phyloP scores from a whole-genome alignment of 1,140 invertebrate genomes.

The Heliconius hermathena region DNA sequence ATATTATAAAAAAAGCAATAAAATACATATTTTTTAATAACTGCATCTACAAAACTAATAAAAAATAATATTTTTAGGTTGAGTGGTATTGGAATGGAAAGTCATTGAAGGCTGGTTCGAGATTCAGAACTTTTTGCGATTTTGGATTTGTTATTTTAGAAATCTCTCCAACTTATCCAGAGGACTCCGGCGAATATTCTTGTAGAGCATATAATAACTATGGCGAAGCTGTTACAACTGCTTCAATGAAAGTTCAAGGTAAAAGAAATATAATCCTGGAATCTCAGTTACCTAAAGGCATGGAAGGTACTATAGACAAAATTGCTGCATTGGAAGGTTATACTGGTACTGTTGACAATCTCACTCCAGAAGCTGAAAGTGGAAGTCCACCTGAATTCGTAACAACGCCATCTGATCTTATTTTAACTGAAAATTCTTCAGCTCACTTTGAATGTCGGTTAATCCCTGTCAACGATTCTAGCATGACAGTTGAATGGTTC shows the following conservation, averaged over 20 bases:
- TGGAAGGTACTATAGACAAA: constrained; percentile 96
- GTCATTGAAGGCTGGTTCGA: constrained; percentile 92
- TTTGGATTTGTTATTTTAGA: constrained; percentile 97
- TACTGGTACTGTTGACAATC: constrained; percentile 84
- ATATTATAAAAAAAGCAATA: not conserved
- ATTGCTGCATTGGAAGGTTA: constrained; percentile 96
- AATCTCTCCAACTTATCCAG: constrained; percentile 96
- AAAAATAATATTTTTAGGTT: constrained; percentile 81
- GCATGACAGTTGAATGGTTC: constrained; percentile 97
- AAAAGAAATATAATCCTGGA: constrained; percentile 96
- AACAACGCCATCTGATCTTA: constrained; percentile 92
- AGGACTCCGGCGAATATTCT: constrained; percentile 96
- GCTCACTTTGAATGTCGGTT: constrained; percentile 96
- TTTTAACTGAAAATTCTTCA: constrained; percentile 92
- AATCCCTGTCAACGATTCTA: constrained; percentile 94
- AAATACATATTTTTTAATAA: not conserved
- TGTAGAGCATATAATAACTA: constrained; percentile 95
- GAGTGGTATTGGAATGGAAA: constrained; percentile 98
- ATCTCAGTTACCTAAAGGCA: constrained; percentile 94
- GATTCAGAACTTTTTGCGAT: constrained; percentile 96
- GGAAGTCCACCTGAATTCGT: constrained; percentile 96
- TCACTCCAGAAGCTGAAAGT: constrained; percentile 89
- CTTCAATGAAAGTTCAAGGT: constrained; percentile 93
- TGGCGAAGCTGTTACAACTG: constrained; percentile 96
- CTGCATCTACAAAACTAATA: not conserved